These are phyloP conservation scores for Hirtodrosophila alboralis DNA, from an alignment of 2,888 invertebrate species.

Conservation along the genomic window DNA sequence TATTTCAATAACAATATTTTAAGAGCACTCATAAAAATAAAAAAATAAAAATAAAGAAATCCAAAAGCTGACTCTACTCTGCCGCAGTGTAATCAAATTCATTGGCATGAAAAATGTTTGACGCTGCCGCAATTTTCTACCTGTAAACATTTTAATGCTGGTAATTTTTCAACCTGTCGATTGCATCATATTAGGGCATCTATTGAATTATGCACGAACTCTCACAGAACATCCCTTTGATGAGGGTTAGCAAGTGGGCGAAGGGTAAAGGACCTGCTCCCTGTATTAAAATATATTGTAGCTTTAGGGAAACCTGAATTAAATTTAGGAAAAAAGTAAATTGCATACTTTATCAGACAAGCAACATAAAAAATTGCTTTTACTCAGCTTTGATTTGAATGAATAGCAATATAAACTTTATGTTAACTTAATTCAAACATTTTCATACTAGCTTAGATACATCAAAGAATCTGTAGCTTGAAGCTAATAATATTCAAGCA, in stretches of 20 bases:
- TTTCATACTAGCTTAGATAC: too few relatives aligned
- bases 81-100: slow-evolving; percentile 61
- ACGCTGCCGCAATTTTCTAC: slow-evolving; percentile 47
- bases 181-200: slow-evolving; percentile 54
- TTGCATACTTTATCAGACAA: too few relatives aligned
- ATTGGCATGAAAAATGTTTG: slow-evolving; percentile 64
- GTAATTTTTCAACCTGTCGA: slow-evolving; percentile 70
- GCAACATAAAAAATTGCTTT: too few relatives aligned
- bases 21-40: slow-evolving; percentile 15
- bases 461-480: too few relatives aligned
- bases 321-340: too few relatives aligned
- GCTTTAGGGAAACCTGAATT: too few relatives aligned
- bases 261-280: slow-evolving; percentile 9
- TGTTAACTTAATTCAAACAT: too few relatives aligned
- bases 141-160: slow-evolving; percentile 53
- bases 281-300: too few relatives aligned
- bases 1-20: slow-evolving; percentile 51
- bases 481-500: too few relatives aligned
- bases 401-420: too few relatives aligned
- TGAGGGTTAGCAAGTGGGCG: slow-evolving; percentile 15
- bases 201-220: slow-evolving; percentile 68
- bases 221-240: slow-evolving; percentile 19
- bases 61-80: slow-evolving; percentile 3
- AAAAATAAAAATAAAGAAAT: too few relatives aligned
- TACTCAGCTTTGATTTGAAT: too few relatives aligned